Conservation (phyloP, 2,888 invertebrate genomes). For the Eristalis intricaria region DNA sequence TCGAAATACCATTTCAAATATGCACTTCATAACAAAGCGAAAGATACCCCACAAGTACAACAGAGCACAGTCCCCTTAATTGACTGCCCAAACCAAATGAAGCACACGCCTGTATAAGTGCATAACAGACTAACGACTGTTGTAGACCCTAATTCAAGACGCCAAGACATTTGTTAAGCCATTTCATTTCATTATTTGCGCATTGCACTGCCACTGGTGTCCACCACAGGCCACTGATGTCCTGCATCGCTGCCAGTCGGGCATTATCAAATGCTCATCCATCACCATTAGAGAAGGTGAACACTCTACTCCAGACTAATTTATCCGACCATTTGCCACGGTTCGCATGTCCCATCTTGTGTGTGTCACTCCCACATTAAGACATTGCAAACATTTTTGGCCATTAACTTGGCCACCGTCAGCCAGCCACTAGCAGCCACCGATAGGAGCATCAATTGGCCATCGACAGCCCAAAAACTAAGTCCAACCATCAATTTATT, state of each 20-base stretch:
- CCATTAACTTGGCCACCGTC: slow-evolving; percentile 57
- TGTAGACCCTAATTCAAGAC: neutral
- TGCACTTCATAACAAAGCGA: too few species aligned
- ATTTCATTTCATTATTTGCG: slow-evolving; percentile 11
- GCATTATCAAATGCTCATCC: slow-evolving; percentile 52
- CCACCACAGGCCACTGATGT: neutral
- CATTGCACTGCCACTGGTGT: neutral
- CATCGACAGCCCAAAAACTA: slow-evolving; percentile 56
- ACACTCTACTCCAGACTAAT: slow-evolving; percentile 63
- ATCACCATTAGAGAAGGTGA: slow-evolving; percentile 66
- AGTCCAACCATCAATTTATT: slow-evolving; percentile 70
- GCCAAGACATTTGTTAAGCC: neutral
- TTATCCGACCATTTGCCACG: slow-evolving; percentile 55
- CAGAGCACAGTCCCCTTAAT: neutral
- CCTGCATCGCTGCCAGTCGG: neutral
- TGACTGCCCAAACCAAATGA: neutral
- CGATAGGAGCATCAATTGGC: slow-evolving; percentile 47
- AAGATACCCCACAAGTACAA: neutral
- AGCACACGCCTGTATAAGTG: neutral
- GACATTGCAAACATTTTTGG: slow-evolving; percentile 58
- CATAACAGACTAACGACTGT: neutral
- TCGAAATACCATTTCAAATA: too few species aligned
- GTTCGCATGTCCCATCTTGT: neutral
- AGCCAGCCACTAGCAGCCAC: neutral
- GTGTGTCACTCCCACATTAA: slow-evolving; percentile 39